Evolutionary conservation across 2,888 invertebrate species (phyloP).

Genomic region (Apotomis capreana): DNA sequence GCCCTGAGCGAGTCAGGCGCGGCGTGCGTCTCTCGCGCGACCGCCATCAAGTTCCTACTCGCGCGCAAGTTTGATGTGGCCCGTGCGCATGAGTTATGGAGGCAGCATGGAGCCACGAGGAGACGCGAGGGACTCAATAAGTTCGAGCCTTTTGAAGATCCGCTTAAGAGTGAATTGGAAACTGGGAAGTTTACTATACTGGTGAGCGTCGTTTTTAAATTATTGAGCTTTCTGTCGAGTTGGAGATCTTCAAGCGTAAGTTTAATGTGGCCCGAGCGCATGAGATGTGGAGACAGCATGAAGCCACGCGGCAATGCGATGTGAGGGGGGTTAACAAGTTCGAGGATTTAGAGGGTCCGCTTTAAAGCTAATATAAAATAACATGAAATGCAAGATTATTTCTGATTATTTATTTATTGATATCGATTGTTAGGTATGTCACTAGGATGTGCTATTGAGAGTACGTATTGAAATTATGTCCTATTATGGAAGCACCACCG

Average conservation of each 20-base stretch:
- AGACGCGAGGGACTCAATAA: constrained; percentile 92
- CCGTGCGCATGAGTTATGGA: constrained; percentile 94
- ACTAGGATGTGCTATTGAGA: too few relatives aligned
- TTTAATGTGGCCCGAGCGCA: constrained; percentile 96
- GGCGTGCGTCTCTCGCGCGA: constrained; percentile 88
- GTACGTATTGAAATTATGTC: too few relatives aligned
- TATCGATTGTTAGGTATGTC: too few relatives aligned
- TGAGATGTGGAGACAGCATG: constrained; percentile 95
- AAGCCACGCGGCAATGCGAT: constrained; percentile 93
- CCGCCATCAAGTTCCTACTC: constrained; percentile 95
- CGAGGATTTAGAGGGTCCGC: constrained; percentile 91
- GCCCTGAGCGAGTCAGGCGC: constrained; percentile 85
- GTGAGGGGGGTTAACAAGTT: constrained; percentile 90
- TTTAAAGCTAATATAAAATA: constrained; percentile 92
- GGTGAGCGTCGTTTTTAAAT: constrained; percentile 81
- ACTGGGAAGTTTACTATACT: constrained; percentile 98
- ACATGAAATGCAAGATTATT: too few relatives aligned
- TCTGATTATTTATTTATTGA: too few relatives aligned
- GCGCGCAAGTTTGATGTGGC: constrained; percentile 97
- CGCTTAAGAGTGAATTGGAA: constrained; percentile 92
- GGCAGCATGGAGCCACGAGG: constrained; percentile 95
- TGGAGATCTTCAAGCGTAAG: constrained; percentile 88
- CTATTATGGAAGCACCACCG: too few relatives aligned
- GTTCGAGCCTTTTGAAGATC: constrained; percentile 92
- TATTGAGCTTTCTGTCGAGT: too few relatives aligned